Evolutionary conservation across 2,888 invertebrate genomes (phyloP), one percentile per base, ranked within the genome.

Genomic region (Andrena haemorrhoa): DNA sequence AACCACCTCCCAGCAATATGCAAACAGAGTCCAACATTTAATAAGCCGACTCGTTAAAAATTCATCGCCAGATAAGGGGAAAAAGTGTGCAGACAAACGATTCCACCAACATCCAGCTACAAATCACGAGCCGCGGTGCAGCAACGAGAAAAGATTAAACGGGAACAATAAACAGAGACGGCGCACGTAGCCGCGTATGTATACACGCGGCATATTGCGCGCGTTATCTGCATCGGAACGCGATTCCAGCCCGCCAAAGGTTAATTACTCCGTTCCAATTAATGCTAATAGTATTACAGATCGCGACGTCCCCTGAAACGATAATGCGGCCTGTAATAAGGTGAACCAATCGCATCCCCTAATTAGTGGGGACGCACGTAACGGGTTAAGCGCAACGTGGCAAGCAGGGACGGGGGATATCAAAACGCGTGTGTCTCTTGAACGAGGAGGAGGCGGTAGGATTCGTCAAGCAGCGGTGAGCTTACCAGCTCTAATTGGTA

Each of bases 211-310:
- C 74, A 47, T 61, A 61, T 51, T 53, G 66, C 29, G 41, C 49
- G 72, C 61, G 63, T 35, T 68, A 73, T 80, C 80, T 72, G 68
- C 80, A 65, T 68, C 63, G 31, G 23, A 47, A 63, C 56, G 68
- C 72, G 23, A 51, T 26, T 53, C 47, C 23, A 10, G 26, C 33
- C 66, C 79, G 66, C 66, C 79, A 58, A 80, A 80, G 79, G 79
- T 80, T 79, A 80, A 80, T 80, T 80, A 64, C 80, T 49, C 80
- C 63, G 63, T 72, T 79, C 80, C 80, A 80, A 80, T 80, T 80
- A 80, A 73, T 80, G 79, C 79, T 79, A 80, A 80, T 79, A 73
- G 79, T 79, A 79, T 79, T 73, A 79, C 72, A 64, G 80, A 80
- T 80, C 72, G 68, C 79, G 58, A 68, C 56, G 20, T 63, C 79